Evolutionary conservation across 2,113 vertebrate genomes (phyloP), one percentile per base, ranked within the genome.

Genomic region (Astur gentilis): DNA sequence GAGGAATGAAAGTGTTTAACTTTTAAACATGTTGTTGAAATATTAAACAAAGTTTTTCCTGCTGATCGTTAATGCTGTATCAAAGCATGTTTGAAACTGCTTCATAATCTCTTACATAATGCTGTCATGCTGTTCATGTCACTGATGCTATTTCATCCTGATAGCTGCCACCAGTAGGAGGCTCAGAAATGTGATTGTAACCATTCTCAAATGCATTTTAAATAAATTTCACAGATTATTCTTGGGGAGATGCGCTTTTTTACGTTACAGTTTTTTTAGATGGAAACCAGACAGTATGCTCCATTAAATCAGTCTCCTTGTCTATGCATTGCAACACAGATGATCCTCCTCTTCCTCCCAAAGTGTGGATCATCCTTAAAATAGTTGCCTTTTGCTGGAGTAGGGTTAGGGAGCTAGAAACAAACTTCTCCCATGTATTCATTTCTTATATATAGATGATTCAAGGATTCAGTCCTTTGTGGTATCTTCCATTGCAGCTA

Each of bases 21-120:
- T 96, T 97, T 97, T 96, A 93, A 96, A 91, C 66, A 67, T 34
- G 67, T 83, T 84, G 81, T 91, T 97, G 83, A 97, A 96, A 97
- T 95, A 94, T 97, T 97, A 87, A 96, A 94, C 79, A 83, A 92
- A 95, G 77, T 91, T 96, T 94, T 96, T 60, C 83, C 89, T 0
- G 3, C 81, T 95, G 97, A 94, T 95, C 87, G 57, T 85, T 95
- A 94, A 94, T 92, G 89, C 70, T 7, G 6, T 89, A 97, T 95
- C 93, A 97, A 95, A 97, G 89, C 36, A 92, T 49, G 61, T 80
- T 95, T 87, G 87, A 97, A 95, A 93, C 27, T 11, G 81, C 93
- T 89, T 96, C 94, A 89, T 89, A 95, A 96, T 95, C 73, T 95
- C 81, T 96, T 97, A 89, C 91, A 94, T 96, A 97, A 97, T 84